These are phyloP conservation scores for Linnaemya vulpina DNA, from an alignment of 2,888 invertebrate species.

Conservation along the genomic window DNA sequence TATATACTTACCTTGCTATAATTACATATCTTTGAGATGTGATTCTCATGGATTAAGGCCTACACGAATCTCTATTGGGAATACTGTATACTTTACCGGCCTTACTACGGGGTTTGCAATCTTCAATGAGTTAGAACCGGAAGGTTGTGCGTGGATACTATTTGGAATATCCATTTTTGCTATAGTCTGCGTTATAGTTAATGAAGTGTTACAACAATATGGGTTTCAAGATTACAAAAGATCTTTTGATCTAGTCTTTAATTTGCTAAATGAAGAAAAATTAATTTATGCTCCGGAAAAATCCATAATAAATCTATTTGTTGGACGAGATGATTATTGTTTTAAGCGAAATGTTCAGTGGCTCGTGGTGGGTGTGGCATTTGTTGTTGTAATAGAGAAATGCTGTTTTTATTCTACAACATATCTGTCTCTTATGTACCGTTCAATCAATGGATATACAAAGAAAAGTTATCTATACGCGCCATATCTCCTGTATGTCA, in stretches of 20 bases:
- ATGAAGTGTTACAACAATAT: slow-evolving; percentile 78
- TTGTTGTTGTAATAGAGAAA: slow-evolving; percentile 74
- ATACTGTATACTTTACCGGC: slow-evolving; percentile 75
- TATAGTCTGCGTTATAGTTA: slow-evolving; percentile 74
- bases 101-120: slow-evolving; percentile 75
- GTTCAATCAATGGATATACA: slow-evolving; percentile 74
- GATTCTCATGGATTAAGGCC: slow-evolving; percentile 76
- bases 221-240: slow-evolving; percentile 76
- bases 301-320: slow-evolving; percentile 76
- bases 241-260: slow-evolving; percentile 78
- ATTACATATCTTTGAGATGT: slow-evolving; percentile 78
- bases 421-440: slow-evolving; percentile 76
- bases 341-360: slow-evolving; percentile 76
- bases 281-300: slow-evolving; percentile 75
- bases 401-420: slow-evolving; percentile 75
- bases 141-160: slow-evolving; percentile 75
- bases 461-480: slow-evolving; percentile 72
- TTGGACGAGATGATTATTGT: slow-evolving; percentile 75
- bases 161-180: slow-evolving; percentile 74
- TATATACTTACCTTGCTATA: slow-evolving; percentile 76
- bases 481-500: slow-evolving; percentile 75
- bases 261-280: slow-evolving; percentile 78
- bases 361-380: slow-evolving; percentile 72
- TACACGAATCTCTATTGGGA: slow-evolving; percentile 76
- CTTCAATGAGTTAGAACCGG: slow-evolving; percentile 78